Evolutionary conservation across 2,888 invertebrate species (phyloP).

Genomic region (Lithophane leautieri): DNA sequence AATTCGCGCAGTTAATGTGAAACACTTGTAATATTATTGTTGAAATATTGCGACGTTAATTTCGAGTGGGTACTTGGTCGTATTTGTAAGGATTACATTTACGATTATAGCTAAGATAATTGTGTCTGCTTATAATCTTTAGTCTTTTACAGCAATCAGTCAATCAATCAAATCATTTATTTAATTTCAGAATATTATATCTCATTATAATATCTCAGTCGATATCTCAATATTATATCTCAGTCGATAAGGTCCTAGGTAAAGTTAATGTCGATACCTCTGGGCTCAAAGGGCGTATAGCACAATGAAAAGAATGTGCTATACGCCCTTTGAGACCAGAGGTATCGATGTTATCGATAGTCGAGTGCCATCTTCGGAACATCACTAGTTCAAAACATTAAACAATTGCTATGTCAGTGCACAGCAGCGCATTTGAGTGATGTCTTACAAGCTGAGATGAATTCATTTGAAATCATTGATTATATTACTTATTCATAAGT

Average conservation of each 20-base stretch:
- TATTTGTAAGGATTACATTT: constrained; percentile 23
- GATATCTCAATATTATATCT: too few relatives aligned
- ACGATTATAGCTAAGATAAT: constrained; percentile 27
- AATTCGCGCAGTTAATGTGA: constrained; percentile 42
- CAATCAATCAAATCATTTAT: neutral
- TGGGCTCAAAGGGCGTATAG: too few relatives aligned
- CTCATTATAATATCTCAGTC: too few relatives aligned
- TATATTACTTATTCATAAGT: constrained; percentile 2
- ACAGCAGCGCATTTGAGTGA: constrained; percentile 25
- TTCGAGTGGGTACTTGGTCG: constrained; percentile 19
- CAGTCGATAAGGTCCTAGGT: neutral
- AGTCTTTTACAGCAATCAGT: neutral
- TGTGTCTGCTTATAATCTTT: neutral
- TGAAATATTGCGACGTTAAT: constrained; percentile 52
- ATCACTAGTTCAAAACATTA: constrained; percentile 40
- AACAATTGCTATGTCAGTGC: constrained; percentile 32
- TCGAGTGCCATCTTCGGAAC: constrained; percentile 4
- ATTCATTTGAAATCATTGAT: constrained; percentile 20
- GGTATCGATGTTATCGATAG: constrained; percentile 38
- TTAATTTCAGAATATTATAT: neutral
- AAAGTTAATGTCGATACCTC: too few relatives aligned
- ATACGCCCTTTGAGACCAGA: too few relatives aligned
- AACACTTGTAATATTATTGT: constrained; percentile 50
- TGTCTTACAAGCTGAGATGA: constrained; percentile 8
- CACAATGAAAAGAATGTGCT: too few relatives aligned